phyloP scores from a whole-genome alignment of 2,797 vertebrate genomes.

The Eospalax fontanierii region DNA sequence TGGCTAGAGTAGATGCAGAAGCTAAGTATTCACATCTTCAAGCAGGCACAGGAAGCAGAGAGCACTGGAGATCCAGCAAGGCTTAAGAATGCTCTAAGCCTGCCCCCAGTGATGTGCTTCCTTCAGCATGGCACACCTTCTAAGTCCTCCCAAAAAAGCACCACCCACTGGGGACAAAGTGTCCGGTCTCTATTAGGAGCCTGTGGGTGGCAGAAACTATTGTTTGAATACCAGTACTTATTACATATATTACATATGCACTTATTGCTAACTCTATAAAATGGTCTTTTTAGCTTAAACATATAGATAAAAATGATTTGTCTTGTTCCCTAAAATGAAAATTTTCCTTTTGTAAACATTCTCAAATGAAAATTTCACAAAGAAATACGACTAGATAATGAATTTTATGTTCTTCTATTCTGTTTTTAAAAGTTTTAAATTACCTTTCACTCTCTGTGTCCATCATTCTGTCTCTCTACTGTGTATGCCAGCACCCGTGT shows the following conservation, averaged over 20 bases:
- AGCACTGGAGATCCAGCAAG: too few species aligned
- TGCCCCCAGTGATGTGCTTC: too few species aligned
- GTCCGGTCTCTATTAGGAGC: not conserved
- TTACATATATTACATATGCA: not conserved
- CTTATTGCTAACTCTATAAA: not conserved
- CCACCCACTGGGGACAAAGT: not conserved
- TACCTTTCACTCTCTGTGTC: too few species aligned
- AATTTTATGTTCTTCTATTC: not conserved
- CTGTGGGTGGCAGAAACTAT: not conserved
- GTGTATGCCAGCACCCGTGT: not conserved
- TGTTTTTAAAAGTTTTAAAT: not conserved
- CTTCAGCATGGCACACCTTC: too few species aligned
- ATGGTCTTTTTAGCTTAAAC: not conserved
- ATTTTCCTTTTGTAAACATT: not conserved
- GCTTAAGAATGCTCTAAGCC: too few species aligned
- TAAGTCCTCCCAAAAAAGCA: too few species aligned
- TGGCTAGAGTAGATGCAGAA: too few species aligned
- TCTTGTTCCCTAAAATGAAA: not conserved
- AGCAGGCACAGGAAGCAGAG: too few species aligned
- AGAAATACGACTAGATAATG: not conserved
- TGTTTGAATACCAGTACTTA: not conserved
- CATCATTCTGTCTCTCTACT: too few species aligned
- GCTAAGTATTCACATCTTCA: too few species aligned
- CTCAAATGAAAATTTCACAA: not conserved
- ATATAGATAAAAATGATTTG: constrained; percentile 1